phyloP scores from a whole-genome alignment of 2,113 vertebrate genomes.

The Alces alces region DNA sequence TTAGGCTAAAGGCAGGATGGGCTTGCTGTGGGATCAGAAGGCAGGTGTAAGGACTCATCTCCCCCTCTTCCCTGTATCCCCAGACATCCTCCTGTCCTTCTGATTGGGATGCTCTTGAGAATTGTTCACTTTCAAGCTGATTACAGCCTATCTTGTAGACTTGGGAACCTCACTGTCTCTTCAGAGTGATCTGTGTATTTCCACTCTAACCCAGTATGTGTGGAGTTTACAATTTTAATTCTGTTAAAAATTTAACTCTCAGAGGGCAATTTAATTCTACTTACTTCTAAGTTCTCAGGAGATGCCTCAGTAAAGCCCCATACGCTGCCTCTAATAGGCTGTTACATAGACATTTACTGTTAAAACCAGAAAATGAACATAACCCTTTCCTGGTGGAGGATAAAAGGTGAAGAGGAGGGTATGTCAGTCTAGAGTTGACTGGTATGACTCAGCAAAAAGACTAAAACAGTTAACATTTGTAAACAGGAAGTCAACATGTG shows the following conservation, averaged over 20 bases:
- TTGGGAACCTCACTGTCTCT: neutral
- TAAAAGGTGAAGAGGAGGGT: neutral
- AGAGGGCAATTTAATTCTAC: neutral
- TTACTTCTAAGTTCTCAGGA: neutral
- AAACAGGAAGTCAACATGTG: conserved; percentile 42
- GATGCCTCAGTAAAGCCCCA: neutral
- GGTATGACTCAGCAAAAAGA: neutral
- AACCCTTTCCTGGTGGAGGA: neutral
- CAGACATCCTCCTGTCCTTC: accelerated
- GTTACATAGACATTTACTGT: neutral
- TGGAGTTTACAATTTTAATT: neutral
- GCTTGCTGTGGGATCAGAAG: neutral
- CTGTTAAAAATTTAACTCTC: neutral
- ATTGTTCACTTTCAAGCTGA: neutral
- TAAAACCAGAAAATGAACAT: neutral
- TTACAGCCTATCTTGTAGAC: neutral
- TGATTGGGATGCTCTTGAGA: neutral
- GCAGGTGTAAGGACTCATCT: too few species aligned
- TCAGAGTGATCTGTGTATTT: neutral
- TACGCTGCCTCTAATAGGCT: neutral
- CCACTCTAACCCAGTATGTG: neutral
- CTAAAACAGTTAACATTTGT: neutral
- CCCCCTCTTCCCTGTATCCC: neutral
- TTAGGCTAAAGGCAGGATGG: neutral
- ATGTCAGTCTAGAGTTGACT: neutral